These are phyloP conservation scores for Craniophora ligustri DNA, from an alignment of 2,888 invertebrate genomes.

Conservation along the genomic window DNA sequence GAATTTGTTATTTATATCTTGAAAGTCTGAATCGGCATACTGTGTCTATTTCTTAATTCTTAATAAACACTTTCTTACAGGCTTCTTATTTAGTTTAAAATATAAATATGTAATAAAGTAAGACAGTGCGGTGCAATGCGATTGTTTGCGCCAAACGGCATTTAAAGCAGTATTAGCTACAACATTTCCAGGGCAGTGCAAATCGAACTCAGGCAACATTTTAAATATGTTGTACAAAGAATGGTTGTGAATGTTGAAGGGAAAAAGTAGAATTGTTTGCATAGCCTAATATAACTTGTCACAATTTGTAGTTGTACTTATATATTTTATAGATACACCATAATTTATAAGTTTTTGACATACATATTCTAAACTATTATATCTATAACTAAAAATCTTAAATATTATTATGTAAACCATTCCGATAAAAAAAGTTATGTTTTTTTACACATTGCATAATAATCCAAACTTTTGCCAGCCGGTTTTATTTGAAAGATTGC, in stretches of 20 bases:
- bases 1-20: constrained; percentile 22
- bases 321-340: constrained; percentile 13
- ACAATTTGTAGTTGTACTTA: constrained; percentile 24
- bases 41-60: constrained; percentile 6
- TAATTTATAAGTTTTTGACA: constrained; percentile 2
- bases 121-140: constrained; percentile 20
- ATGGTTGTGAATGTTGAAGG: constrained; percentile 53
- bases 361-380: not conserved
- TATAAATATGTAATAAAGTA: constrained; percentile 15
- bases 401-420: too few relatives aligned
- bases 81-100: constrained; percentile 6
- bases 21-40: too few relatives aligned
- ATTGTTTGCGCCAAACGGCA: constrained; percentile 36
- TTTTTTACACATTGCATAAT: too few relatives aligned
- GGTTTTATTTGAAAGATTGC: too few relatives aligned
- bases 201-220: constrained; percentile 10
- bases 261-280: constrained; percentile 20
- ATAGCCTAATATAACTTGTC: constrained; percentile 22
- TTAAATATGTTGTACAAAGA: constrained; percentile 39
- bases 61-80: constrained; percentile 16
- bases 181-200: constrained; percentile 43
- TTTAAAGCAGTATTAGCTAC: constrained; percentile 55
- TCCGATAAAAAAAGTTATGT: too few relatives aligned
- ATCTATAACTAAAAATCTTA: not conserved
- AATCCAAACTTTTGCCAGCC: too few relatives aligned